Evolutionary conservation across 2,888 invertebrate genomes (phyloP).

Genomic region (Archips crataeganus): DNA sequence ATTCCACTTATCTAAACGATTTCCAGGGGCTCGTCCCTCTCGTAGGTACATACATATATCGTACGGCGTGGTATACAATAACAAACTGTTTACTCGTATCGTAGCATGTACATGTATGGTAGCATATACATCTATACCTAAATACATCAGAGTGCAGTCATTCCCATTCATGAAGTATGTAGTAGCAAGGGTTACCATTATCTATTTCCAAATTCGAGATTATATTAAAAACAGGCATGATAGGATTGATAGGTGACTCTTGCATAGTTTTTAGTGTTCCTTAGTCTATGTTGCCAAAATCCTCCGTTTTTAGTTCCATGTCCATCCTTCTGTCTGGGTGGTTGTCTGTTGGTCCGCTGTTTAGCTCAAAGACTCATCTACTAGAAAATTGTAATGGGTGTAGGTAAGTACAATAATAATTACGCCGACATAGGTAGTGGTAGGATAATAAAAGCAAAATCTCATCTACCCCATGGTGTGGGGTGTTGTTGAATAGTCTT

Average conservation of each 20-base stretch:
- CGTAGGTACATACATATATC: neutral
- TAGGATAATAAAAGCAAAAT: too few species aligned
- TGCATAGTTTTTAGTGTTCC: too few species aligned
- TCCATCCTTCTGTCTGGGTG: too few species aligned
- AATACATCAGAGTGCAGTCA: neutral
- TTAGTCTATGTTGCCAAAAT: too few species aligned
- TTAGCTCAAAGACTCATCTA: too few species aligned
- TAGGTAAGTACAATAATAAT: too few species aligned
- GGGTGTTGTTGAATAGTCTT: too few species aligned
- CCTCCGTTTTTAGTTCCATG: too few species aligned
- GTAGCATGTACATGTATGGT: constrained; percentile 4
- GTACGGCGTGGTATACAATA: constrained; percentile 1
- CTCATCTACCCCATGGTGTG: too few species aligned
- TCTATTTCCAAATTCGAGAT: neutral
- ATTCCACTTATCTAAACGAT: constrained; percentile 2
- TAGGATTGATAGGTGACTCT: neutral
- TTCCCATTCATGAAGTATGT: constrained; percentile 5
- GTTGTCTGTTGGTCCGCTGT: too few species aligned
- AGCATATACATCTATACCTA: neutral
- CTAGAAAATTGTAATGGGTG: too few species aligned
- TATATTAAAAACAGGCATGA: neutral
- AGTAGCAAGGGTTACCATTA: constrained; percentile 6
- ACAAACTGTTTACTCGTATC: constrained; percentile 9
- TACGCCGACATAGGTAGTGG: too few species aligned
- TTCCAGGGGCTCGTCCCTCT: constrained; percentile 8